Base-by-base conservation (phyloP, 2,797 vertebrate species). In the Eupleurogrammus muticus region DNA sequence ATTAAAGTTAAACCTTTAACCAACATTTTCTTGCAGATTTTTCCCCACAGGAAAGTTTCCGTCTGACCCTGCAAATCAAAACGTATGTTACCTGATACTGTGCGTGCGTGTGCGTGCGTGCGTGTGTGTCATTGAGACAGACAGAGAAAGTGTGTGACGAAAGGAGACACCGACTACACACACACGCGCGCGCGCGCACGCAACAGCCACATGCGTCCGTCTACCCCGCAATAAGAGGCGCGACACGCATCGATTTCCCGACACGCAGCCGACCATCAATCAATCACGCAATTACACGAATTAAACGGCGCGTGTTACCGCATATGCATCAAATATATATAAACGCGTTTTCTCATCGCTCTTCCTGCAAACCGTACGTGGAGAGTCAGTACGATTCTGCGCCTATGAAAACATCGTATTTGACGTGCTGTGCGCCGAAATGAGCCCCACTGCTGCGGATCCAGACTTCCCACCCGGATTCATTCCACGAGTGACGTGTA, bases 141-240 rank as follows among this genome's bases (percentile, higher is more conserved):
- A 48, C 20, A 23, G 49, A 54, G 54, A 32, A 14, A 9, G 52
- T 35, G 42, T 48, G 32, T 40, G 38, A 60, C 0, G 38, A 40
- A 65, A 63, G 19, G 46, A 50, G 47, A 69, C 51, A 38, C 50
- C 35, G 46, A 58, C 72, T 68, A 28, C 62, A 69, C 70, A 71
- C 49, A 52, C 28, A 6, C 28, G 6, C 28, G 6, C 28, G 6
- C 28, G 28, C 28, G 6, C 28, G 28, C n/a, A n/a, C n/a, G n/a
- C n/a, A n/a, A 57, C 21, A 44, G 47, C 34, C 54, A 60, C 59
- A 65, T 9, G 64, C 32, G 56, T 62, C 58, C 54, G 17, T 32
- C 53, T 28, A 6, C 28, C 6, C 28, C 6, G 28, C 28, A 28
- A 49, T 28, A 5, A 5, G 35, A 63, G 47, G 47, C 59, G 46